Percentiles rank a stretch among this genome's conserved stretches.
Conservation (phyloP, 2,888 invertebrate genomes). For the Quadroppia sp. region DNA sequence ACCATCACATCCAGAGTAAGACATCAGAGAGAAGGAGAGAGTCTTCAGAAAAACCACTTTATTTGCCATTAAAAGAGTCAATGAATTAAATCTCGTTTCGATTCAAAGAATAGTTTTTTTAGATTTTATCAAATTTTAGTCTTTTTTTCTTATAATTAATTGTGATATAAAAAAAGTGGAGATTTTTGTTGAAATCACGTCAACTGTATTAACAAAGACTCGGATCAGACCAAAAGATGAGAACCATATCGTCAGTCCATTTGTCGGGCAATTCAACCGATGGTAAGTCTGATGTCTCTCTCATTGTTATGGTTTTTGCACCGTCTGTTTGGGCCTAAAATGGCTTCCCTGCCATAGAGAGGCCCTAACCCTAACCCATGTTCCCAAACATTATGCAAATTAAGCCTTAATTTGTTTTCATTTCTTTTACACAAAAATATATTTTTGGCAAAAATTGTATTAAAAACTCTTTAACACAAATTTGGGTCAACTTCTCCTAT, state of each 20-base stretch:
- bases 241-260: not conserved
- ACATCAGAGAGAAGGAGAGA: too few species aligned
- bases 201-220: not conserved
- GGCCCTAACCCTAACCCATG: not conserved
- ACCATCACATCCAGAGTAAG: not conserved
- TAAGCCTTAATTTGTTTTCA: not conserved
- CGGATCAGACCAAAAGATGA: not conserved
- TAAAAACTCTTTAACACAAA: not conserved
- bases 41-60: too few species aligned
- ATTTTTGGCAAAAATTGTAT: not conserved
- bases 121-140: not conserved
- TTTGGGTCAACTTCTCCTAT: conserved; percentile 1
- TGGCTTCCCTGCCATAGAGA: not conserved
- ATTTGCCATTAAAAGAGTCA: not conserved
- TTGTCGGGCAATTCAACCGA: conserved; percentile 13
- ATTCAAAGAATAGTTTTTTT: not conserved
- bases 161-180: conserved; percentile 28
- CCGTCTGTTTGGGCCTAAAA: not conserved
- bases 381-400: not conserved
- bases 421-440: not conserved
- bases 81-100: not conserved
- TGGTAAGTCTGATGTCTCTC: not conserved
- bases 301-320: not conserved
- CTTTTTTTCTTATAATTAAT: not conserved
- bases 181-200: not conserved